These are phyloP conservation scores for Dreissena rostriformis DNA, from an alignment of 1,140 invertebrate genomes.

Conservation along the genomic window DNA sequence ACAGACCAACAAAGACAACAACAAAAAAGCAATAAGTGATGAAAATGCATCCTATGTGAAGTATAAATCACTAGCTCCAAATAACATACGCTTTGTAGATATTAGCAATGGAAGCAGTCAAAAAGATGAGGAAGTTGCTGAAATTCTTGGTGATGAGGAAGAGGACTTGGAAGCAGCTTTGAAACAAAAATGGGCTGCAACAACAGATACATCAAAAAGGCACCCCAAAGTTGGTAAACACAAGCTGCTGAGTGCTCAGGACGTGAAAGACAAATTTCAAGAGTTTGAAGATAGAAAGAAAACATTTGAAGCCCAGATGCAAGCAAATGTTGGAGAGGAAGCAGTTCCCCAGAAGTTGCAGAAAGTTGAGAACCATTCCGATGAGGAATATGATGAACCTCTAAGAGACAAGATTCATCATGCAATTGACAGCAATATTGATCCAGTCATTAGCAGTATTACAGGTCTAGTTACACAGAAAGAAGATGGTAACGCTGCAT, in stretches of 20 bases:
- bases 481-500: too few relatives aligned
- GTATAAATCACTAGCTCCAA: background rate
- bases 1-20: background rate
- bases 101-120: background rate
- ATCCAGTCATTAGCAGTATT: too few relatives aligned
- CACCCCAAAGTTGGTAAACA: conserved; percentile 33
- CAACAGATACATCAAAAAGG: background rate
- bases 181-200: conserved; percentile 7
- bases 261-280: background rate
- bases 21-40: background rate
- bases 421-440: too few relatives aligned
- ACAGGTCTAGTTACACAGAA: too few relatives aligned
- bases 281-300: background rate
- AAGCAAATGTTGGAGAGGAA: background rate
- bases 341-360: too few relatives aligned
- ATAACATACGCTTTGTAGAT: conserved; percentile 6
- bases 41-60: background rate
- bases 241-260: conserved; percentile 2
- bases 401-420: too few relatives aligned
- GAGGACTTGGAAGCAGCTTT: conserved; percentile 8
- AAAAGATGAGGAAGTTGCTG: background rate
- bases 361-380: too few relatives aligned
- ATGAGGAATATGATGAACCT: too few relatives aligned
- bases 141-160: background rate
- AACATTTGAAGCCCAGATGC: background rate